Conservation (phyloP, 2,888 invertebrate genomes). For the Ectemnius lituratus region DNA sequence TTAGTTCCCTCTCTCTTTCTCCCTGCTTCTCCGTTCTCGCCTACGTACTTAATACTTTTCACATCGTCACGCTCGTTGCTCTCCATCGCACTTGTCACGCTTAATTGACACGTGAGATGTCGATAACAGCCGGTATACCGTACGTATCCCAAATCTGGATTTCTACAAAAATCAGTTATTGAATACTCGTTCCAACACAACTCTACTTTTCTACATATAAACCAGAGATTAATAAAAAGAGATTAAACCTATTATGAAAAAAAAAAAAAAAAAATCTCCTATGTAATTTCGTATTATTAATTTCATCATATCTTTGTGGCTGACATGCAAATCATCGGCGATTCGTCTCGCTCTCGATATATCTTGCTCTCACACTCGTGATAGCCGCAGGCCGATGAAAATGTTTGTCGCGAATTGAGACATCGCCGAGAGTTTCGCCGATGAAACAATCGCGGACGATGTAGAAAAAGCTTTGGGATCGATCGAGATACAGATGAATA, state of each 20-base stretch:
- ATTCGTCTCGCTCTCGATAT: conserved; percentile 55
- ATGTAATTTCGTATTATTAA: conserved; percentile 38
- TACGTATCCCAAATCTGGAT: no score
- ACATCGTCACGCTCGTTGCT: conserved; percentile 40
- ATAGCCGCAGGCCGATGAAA: conserved; percentile 52
- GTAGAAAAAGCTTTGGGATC: not conserved
- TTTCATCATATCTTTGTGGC: conserved; percentile 49
- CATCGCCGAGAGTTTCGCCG: conserved; percentile 37
- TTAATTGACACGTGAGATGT: conserved; percentile 51
- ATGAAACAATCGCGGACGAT: conserved; percentile 29
- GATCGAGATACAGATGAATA: conserved; percentile 7
- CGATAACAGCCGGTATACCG: conserved; percentile 20
- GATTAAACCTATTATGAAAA: no score
- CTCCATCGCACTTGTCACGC: conserved; percentile 45
- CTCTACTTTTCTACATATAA: no score
- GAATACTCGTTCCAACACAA: no score
- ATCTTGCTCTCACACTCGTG: not conserved
- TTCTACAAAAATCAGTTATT: no score
- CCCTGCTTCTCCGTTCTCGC: conserved; percentile 21
- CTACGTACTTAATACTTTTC: conserved; percentile 42
- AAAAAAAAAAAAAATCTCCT: no score
- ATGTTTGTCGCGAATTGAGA: conserved; percentile 56
- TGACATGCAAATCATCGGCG: conserved; percentile 58
- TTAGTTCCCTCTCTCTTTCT: not conserved
- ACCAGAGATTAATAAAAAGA: no score